Conservation (phyloP, 2,113 vertebrate species). For the Galeopterus variegatus region DNA sequence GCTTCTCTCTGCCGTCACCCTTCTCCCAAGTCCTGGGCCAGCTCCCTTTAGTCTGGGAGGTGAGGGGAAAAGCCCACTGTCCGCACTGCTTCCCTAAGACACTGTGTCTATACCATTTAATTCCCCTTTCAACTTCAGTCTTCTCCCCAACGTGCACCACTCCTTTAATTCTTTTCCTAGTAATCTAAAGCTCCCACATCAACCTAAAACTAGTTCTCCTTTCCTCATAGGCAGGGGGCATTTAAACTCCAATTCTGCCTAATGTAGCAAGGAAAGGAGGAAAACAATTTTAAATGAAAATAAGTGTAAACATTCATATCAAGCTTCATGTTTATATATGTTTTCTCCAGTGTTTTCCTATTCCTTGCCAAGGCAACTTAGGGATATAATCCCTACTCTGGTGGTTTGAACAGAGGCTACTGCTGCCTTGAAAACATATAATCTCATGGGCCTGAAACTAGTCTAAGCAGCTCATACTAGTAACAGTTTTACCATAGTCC, state of each 20-base stretch:
- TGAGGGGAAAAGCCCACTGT: rapidly evolving
- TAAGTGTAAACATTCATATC: not conserved
- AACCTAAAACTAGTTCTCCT: not conserved
- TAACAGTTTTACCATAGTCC: not conserved
- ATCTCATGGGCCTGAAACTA: not conserved
- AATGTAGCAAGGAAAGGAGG: not conserved
- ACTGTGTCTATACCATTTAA: not conserved
- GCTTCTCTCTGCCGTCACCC: not conserved
- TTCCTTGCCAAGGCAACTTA: not conserved
- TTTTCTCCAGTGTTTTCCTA: not conserved
- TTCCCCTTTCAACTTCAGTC: not conserved
- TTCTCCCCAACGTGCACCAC: not conserved
- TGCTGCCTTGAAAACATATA: not conserved
- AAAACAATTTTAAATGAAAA: not conserved
- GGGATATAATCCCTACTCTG: not conserved
- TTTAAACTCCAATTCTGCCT: not conserved
- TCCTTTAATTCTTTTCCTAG: not conserved
- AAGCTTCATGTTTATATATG: not conserved
- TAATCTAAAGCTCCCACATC: not conserved
- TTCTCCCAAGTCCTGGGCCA: not conserved
- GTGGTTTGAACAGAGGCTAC: not conserved
- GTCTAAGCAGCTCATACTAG: not conserved
- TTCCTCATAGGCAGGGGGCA: not conserved
- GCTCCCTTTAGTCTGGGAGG: not conserved
- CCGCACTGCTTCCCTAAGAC: not conserved